Evolutionary conservation across 2,888 invertebrate genomes (phyloP).

Genomic region (Cyclophora albipunctata): DNA sequence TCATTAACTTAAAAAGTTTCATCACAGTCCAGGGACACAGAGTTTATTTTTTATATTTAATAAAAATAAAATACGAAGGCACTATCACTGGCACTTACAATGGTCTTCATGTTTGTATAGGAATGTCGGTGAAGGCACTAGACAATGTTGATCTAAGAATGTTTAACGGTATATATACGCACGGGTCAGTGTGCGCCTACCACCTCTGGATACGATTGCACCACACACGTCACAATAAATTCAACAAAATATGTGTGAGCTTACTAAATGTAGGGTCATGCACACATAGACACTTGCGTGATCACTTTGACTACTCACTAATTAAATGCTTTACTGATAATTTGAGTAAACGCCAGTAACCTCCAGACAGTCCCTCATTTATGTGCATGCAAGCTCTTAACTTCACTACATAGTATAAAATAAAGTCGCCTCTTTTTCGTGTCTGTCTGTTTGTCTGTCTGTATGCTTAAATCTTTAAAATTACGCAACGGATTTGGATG

Average conservation of each 20-base stretch:
- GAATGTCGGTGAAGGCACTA: slow-evolving; percentile 59
- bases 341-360: neutral
- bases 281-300: slow-evolving; percentile 31
- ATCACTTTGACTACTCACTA: slow-evolving; percentile 31
- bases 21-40: slow-evolving; percentile 10
- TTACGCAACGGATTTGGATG: too few relatives aligned
- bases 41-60: slow-evolving; percentile 16
- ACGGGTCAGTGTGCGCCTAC: slow-evolving; percentile 53
- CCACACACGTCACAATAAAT: slow-evolving; percentile 60
- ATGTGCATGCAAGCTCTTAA: too few relatives aligned
- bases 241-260: slow-evolving; percentile 51
- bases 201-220: slow-evolving; percentile 63
- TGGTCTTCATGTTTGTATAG: slow-evolving; percentile 64
- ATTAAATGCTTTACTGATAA: slow-evolving; percentile 6
- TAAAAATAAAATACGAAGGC: slow-evolving; percentile 21
- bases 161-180: slow-evolving; percentile 68
- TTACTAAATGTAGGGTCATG: slow-evolving; percentile 34
- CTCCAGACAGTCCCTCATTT: too few relatives aligned
- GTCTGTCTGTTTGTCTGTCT: too few relatives aligned
- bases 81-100: slow-evolving; percentile 65
- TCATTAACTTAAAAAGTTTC: neutral
- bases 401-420: too few relatives aligned
- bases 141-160: slow-evolving; percentile 64
- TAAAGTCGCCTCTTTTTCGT: too few relatives aligned
- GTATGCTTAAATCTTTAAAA: too few relatives aligned